Percentiles rank a stretch among this genome's conserved stretches.
These are phyloP conservation scores for Tipula lateralis DNA, from an alignment of 2,888 invertebrate genomes.

Conservation along the genomic window DNA sequence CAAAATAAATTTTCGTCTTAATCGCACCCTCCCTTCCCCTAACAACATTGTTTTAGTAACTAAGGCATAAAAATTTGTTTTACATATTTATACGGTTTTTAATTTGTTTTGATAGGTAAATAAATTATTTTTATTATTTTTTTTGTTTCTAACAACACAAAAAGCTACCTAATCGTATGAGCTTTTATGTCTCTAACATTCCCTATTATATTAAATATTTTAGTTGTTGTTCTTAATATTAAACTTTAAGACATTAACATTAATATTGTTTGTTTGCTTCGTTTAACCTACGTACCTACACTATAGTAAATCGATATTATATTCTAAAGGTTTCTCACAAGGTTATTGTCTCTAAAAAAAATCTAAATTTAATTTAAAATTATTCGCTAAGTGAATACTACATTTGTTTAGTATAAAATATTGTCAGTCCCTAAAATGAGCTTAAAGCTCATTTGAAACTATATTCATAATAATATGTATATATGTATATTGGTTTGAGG, in stretches of 20 bases:
- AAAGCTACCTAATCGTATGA: slow-evolving; percentile 2
- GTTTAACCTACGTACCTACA: no score
- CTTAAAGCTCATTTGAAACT: not conserved
- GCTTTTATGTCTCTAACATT: not conserved
- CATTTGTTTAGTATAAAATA: not conserved
- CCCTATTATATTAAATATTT: not conserved
- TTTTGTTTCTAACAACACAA: not conserved
- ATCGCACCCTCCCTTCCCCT: not conserved
- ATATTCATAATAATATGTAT: no score
- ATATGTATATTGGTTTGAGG: not conserved
- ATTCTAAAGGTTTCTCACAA: not conserved
- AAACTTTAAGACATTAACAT: not conserved
- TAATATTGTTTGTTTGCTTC: not conserved
- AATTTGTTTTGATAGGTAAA: no score
- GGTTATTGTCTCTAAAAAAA: slow-evolving; percentile 13
- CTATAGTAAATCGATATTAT: not conserved
- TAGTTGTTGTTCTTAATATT: not conserved
- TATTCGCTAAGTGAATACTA: not conserved
- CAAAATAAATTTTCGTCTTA: not conserved
- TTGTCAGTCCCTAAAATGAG: not conserved
- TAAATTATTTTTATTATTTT: no score
- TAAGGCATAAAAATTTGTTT: not conserved
- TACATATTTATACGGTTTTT: not conserved
- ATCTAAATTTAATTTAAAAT: not conserved
- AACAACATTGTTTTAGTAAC: not conserved